These are phyloP conservation scores for Ibidorhyncha struthersii DNA, from an alignment of 2,113 vertebrate genomes.

Conservation along the genomic window DNA sequence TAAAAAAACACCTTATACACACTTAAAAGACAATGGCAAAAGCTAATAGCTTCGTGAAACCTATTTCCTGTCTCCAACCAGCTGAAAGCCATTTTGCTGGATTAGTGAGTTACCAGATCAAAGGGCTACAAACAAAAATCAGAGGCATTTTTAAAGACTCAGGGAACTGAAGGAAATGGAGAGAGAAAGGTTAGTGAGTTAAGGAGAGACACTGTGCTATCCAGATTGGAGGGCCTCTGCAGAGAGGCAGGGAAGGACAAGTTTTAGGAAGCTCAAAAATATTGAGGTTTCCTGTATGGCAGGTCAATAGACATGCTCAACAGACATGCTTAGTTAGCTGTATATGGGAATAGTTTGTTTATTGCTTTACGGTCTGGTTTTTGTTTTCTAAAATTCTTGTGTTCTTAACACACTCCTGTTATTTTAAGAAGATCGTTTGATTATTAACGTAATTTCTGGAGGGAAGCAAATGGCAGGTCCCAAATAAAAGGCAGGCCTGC, in stretches of 20 bases:
- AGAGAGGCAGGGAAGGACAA: not conserved
- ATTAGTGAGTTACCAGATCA: not conserved
- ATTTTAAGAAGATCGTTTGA: not conserved
- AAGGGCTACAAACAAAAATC: not conserved
- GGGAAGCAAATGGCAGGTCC: not conserved
- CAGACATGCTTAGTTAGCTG: not conserved
- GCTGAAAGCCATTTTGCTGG: not conserved
- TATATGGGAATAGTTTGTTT: not conserved
- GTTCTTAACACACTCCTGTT: not conserved
- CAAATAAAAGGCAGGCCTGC: not conserved
- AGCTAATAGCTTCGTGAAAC: not conserved
- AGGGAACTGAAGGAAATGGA: not conserved
- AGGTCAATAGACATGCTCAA: not conserved
- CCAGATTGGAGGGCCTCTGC: not conserved
- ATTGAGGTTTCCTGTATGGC: not conserved
- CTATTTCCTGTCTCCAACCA: not conserved
- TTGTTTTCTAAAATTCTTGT: not conserved
- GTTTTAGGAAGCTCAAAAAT: not conserved
- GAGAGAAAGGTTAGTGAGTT: not conserved
- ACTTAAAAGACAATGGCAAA: conserved; percentile 22
- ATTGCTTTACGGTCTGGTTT: not conserved
- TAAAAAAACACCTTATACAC: not conserved
- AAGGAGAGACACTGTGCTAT: not conserved
- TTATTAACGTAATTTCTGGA: not conserved
- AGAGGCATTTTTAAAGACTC: not conserved